phyloP scores from a whole-genome alignment of 2,113 vertebrate species.

The Nothoprocta perdicaria region DNA sequence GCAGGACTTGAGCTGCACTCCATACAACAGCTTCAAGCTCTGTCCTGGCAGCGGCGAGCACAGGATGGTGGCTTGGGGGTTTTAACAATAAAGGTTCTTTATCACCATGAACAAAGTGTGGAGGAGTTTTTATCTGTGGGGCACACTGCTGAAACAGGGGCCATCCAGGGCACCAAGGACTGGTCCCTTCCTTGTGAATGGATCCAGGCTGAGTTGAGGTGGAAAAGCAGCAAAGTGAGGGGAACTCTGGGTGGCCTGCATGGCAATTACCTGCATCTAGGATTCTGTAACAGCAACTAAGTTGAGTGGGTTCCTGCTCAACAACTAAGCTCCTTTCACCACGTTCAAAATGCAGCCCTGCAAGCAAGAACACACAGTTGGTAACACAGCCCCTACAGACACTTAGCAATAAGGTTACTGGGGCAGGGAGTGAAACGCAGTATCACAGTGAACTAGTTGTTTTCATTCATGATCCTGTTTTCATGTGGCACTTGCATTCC shows the following conservation, averaged over 20 bases:
- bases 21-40: rapidly evolving
- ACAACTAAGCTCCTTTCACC: not conserved
- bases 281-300: not conserved
- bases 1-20: slow-evolving; percentile 7
- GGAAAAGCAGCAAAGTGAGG: not conserved
- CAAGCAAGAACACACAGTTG: not conserved
- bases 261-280: not conserved
- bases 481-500: not conserved
- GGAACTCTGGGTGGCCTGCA: not conserved
- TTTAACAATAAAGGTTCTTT: slow-evolving; percentile 68
- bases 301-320: not conserved
- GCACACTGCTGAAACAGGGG: not conserved
- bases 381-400: not conserved
- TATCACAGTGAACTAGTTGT: not conserved
- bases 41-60: not conserved
- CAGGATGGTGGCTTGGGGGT: rapidly evolving
- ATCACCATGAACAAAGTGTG: not conserved
- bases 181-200: not conserved
- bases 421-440: not conserved
- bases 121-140: not conserved
- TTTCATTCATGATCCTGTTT: not conserved
- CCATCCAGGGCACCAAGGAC: not conserved
- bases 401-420: not conserved
- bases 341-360: not conserved
- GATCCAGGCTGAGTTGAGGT: not conserved